A percentile compares a stretch with the other conserved stretches of the same genome.
Conservation (phyloP, 2,113 vertebrate species). For the Colinus virginianus region DNA sequence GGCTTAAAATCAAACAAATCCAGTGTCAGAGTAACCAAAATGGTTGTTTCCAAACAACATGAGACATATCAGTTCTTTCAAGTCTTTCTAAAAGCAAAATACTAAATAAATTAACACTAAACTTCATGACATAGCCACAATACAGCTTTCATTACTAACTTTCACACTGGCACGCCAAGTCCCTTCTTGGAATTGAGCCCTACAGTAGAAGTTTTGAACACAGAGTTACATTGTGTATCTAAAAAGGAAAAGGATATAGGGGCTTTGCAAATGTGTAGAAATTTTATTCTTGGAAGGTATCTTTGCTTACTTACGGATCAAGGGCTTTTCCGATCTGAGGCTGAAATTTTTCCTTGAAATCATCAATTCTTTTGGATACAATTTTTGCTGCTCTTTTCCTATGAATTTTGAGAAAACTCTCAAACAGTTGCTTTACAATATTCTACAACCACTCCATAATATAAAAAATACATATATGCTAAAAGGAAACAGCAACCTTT, state of each 20-base stretch:
- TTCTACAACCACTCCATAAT: not conserved
- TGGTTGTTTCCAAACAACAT: not conserved
- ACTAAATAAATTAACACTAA: not conserved
- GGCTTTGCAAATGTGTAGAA: not conserved
- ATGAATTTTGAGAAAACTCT: conserved; percentile 22
- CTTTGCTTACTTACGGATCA: conserved; percentile 78
- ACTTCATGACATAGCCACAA: not conserved
- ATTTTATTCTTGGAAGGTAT: not conserved
- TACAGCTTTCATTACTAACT: not conserved
- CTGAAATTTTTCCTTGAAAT: conserved; percentile 83
- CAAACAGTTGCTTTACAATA: not conserved
- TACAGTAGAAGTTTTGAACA: not conserved
- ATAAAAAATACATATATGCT: not conserved
- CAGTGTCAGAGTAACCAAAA: not conserved
- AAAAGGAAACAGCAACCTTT: not conserved
- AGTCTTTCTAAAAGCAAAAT: not conserved
- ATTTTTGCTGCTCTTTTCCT: conserved; percentile 81
- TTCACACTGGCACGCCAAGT: not conserved
- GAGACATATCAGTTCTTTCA: not conserved
- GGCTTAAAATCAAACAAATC: not conserved
- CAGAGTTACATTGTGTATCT: not conserved
- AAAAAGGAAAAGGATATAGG: not conserved
- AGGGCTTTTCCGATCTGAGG: conserved; percentile 76
- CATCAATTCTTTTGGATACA: conserved; percentile 77
- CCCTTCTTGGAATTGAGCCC: not conserved